Conservation (phyloP, 2,113 vertebrate genomes). For the Polypterus senegalus region DNA sequence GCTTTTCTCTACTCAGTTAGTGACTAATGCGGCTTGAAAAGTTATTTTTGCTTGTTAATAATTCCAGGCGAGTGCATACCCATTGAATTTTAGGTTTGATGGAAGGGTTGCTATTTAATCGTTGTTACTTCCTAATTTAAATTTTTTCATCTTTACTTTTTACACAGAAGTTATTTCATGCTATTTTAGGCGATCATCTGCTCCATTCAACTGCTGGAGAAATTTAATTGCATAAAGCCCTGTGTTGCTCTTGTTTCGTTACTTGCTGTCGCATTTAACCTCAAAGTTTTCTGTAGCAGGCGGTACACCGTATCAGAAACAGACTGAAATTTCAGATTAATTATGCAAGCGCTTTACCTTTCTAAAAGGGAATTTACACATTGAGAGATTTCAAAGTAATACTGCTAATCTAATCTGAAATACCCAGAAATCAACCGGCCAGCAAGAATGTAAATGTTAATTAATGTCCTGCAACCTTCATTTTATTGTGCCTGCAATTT, state of each 20-base stretch:
- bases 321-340: no score
- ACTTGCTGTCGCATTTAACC: constrained; percentile 1
- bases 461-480: no score
- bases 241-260: constrained; percentile 15
- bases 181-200: constrained; percentile 3
- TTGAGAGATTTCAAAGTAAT: no score
- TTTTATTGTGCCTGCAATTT: no score
- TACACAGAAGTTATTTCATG: background rate
- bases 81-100: constrained; percentile 23
- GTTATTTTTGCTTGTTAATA: constrained; percentile 6
- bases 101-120: constrained; percentile 14
- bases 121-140: background rate
- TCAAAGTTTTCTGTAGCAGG: no score
- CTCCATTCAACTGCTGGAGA: background rate
- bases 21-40: constrained; percentile 20
- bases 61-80: constrained; percentile 23
- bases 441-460: no score
- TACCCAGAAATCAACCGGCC: no score
- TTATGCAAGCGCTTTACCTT: no score
- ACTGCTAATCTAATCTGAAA: no score
- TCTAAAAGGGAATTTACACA: no score
- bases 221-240: constrained; percentile 7
- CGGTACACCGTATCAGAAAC: no score
- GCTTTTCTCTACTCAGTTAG: constrained; percentile 21
- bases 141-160: background rate